Evolutionary conservation across 2,888 invertebrate genomes (phyloP).

Genomic region (Drosophila parthenogenetica): DNA sequence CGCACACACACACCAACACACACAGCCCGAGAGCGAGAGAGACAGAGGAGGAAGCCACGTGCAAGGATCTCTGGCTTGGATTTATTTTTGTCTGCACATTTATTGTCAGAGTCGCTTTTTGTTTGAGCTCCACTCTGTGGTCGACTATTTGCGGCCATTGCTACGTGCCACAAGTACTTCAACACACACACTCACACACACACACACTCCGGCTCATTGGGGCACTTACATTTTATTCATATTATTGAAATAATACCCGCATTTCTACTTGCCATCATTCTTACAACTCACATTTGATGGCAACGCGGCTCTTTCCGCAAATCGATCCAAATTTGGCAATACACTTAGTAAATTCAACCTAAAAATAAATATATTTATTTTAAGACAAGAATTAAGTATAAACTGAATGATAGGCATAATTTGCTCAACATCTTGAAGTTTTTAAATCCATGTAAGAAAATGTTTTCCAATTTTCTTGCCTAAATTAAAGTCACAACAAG

Average conservation of each 20-base stretch:
- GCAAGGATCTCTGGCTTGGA: constrained; percentile 40
- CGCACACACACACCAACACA: background rate
- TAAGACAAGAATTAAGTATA: too few species aligned
- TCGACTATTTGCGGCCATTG: constrained; percentile 44
- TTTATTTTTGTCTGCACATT: constrained; percentile 52
- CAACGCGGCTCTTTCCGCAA: constrained; percentile 6
- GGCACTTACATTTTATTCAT: constrained; percentile 60
- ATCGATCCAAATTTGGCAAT: constrained; percentile 1
- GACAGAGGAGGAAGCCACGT: background rate
- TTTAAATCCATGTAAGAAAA: too few species aligned
- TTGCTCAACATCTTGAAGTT: too few species aligned
- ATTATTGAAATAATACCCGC: constrained; percentile 61
- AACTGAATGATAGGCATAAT: too few species aligned
- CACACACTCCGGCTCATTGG: constrained; percentile 5
- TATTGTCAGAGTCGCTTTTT: constrained; percentile 31
- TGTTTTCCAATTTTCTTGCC: too few species aligned
- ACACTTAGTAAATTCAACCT: too few species aligned
- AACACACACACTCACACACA: constrained; percentile 3
- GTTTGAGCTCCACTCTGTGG: constrained; percentile 37
- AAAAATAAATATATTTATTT: too few species aligned
- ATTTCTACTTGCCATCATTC: constrained; percentile 31
- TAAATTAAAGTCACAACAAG: too few species aligned
- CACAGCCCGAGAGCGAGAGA: too few species aligned
- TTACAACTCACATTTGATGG: constrained; percentile 11
- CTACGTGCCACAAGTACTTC: constrained; percentile 46